Evolutionary conservation across 1,140 invertebrate genomes (phyloP).

Genomic region (Zaprionus nigranus): DNA sequence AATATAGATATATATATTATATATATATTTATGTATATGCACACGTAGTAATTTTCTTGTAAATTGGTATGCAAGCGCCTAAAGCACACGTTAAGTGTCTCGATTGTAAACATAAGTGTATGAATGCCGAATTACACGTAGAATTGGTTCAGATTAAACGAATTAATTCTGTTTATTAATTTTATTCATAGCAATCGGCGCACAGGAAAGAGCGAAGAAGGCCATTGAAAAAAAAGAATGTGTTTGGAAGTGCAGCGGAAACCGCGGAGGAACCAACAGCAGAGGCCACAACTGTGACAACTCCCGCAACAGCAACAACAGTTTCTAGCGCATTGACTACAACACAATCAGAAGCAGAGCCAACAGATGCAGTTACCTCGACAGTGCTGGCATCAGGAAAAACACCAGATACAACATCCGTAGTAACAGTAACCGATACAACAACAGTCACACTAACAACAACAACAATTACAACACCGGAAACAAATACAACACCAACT

Average conservation of each 20-base stretch:
- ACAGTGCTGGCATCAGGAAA: background rate
- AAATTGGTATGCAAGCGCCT: constrained; percentile 46
- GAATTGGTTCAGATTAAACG: background rate
- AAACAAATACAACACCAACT: constrained; percentile 12
- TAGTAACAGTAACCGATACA: constrained; percentile 26
- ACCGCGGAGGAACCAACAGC: constrained; percentile 45
- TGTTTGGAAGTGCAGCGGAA: constrained; percentile 40
- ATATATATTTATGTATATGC: constrained; percentile 2
- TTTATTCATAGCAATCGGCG: constrained; percentile 52
- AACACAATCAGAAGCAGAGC: constrained; percentile 18
- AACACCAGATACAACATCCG: constrained; percentile 10
- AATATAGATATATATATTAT: constrained; percentile 6
- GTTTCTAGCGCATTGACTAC: constrained; percentile 1
- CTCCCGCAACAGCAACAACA: constrained; percentile 10
- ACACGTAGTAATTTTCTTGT: constrained; percentile 44
- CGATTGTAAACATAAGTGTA: background rate
- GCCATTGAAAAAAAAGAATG: constrained; percentile 61
- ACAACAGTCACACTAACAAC: constrained; percentile 30
- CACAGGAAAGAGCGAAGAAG: constrained; percentile 65
- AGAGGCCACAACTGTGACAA: constrained; percentile 15
- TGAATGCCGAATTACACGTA: background rate
- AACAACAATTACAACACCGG: constrained; percentile 12
- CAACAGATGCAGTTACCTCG: constrained; percentile 10
- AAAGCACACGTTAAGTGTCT: constrained; percentile 18
- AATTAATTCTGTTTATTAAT: background rate